Conservation (phyloP, 2,797 vertebrate genomes). For the Liparis tanakae region DNA sequence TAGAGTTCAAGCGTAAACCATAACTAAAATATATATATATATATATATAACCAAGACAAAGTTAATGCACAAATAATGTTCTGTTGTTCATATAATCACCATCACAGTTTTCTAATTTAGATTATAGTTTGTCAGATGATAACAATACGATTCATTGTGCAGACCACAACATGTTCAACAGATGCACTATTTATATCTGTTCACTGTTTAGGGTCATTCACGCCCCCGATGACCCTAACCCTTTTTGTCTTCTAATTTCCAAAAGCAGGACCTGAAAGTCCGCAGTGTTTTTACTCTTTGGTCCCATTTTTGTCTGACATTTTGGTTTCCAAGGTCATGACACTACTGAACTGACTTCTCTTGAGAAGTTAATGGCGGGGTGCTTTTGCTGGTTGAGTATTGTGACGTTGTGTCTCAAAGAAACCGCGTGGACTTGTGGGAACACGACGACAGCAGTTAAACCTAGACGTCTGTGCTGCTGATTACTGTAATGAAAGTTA, state of each 20-base stretch:
- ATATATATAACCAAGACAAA: background rate
- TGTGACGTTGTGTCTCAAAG: background rate
- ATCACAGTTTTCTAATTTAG: background rate
- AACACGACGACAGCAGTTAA: background rate
- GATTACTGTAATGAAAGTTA: background rate
- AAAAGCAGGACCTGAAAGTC: background rate
- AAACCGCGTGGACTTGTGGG: background rate
- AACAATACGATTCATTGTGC: background rate
- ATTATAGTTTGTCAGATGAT: background rate
- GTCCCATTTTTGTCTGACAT: background rate
- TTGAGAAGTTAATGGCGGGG: background rate
- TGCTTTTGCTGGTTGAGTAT: background rate
- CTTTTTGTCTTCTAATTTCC: background rate
- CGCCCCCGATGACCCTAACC: too few species aligned
- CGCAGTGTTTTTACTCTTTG: background rate
- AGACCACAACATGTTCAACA: background rate
- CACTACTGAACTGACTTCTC: background rate
- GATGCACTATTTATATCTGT: background rate
- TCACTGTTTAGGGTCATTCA: background rate
- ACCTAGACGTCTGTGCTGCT: background rate
- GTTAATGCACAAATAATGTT: background rate
- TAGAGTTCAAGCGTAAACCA: background rate
- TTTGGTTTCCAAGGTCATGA: background rate
- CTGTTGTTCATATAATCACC: background rate
- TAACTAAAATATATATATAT: background rate